Evolutionary conservation across 2,888 invertebrate genomes (phyloP).

Genomic region (Deilephila porcellus): DNA sequence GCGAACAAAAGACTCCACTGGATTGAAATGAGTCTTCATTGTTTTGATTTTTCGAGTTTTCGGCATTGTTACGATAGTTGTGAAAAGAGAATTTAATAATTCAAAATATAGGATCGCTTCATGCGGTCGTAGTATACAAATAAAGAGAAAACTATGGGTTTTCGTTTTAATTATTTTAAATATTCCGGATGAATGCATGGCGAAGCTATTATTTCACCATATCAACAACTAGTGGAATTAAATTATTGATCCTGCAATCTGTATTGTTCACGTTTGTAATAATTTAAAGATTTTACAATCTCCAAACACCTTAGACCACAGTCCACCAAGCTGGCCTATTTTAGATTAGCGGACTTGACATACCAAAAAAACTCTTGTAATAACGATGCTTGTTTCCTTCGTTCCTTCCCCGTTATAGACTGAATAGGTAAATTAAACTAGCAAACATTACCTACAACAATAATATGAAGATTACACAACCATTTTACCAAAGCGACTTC

Average conservation of each 20-base stretch:
- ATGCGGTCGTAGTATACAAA: neutral
- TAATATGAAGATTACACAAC: neutral
- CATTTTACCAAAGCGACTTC: neutral
- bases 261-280: too few relatives aligned
- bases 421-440: neutral
- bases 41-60: slow-evolving; percentile 3
- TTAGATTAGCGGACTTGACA: too few relatives aligned
- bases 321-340: too few relatives aligned
- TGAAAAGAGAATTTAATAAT: slow-evolving; percentile 3
- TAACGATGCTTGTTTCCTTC: too few relatives aligned
- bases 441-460: neutral
- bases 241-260: neutral
- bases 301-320: too few relatives aligned
- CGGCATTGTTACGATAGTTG: neutral
- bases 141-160: neutral
- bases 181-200: too few relatives aligned
- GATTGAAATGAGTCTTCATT: slow-evolving; percentile 4
- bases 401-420: too few relatives aligned
- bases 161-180: neutral
- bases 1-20: neutral
- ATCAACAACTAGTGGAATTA: neutral
- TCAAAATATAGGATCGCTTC: neutral
- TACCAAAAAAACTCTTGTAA: too few relatives aligned
- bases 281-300: too few relatives aligned
- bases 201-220: too few relatives aligned